Conservation (phyloP, 2,797 vertebrate genomes). For the Enoplosus armatus region DNA sequence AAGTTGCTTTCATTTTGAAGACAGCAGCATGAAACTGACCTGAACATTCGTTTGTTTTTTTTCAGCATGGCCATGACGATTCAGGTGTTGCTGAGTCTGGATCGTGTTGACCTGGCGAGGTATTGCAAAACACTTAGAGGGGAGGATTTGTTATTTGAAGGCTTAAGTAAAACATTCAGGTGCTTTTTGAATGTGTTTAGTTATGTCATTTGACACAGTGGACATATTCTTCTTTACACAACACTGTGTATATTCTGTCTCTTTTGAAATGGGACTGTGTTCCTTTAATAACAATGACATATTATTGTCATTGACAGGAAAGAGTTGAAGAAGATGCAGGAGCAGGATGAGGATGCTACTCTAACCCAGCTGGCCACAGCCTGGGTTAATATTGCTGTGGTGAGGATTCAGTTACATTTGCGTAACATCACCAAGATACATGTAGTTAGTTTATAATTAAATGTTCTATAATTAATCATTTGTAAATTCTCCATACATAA, state of each 20-base stretch:
- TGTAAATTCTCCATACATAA: neutral
- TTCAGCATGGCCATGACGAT: conserved; percentile 93
- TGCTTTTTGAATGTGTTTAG: neutral
- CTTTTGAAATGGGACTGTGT: no score
- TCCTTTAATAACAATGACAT: neutral
- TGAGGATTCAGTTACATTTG: conserved; percentile 73
- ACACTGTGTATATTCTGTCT: no score
- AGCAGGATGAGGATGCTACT: conserved; percentile 96
- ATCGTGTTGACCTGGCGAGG: conserved; percentile 96
- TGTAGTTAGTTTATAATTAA: neutral
- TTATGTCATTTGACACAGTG: neutral
- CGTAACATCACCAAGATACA: neutral
- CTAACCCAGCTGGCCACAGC: conserved; percentile 96
- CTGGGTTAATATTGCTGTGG: conserved; percentile 94
- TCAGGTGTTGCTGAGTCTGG: conserved; percentile 93
- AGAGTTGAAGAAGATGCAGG: conserved; percentile 98
- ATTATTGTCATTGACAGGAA: conserved; percentile 84
- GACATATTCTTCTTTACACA: neutral
- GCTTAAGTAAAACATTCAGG: conserved; percentile 6
- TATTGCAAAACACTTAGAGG: conserved; percentile 63
- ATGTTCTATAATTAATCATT: conserved; percentile 8
- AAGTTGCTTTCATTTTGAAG: neutral
- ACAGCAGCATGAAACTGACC: neutral
- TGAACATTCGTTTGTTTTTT: conserved; percentile 20
- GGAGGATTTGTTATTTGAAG: conserved; percentile 4